Evolutionary conservation across 2,797 vertebrate species (phyloP), one percentile per base, ranked within the genome.

Genomic region (Bovichtus diacanthus): DNA sequence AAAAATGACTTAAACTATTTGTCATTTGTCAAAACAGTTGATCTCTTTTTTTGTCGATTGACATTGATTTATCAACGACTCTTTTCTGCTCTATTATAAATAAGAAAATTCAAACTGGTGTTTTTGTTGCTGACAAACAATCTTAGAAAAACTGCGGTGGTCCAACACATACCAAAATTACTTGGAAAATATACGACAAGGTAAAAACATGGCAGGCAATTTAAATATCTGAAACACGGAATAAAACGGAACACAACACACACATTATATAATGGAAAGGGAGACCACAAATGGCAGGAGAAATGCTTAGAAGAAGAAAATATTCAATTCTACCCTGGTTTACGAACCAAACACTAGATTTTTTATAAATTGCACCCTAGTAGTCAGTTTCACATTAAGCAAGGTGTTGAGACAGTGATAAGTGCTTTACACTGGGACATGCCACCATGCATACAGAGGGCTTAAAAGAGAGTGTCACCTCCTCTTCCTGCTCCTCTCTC

Each of bases 401-500:
- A 10, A 79, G 47, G 50, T 78, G 79, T 44, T 56, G 54, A 80
- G 46, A 78, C 62, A 50, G 69, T 65, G 50, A 75, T 71, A 3
- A 61, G 84, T 44, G 54, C 62, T 83, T 82, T 56, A 78, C 51
- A 74, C 34, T 19, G 39, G 50, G 54, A 74, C 85, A 90, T 88
- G 89, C 87, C 81, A 69, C 63, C 88, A 88, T 88, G 87, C 90
- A 89, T 41, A 87, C 50, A 85, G 50, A 90, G 75, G 68, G 82
- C 78, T 83, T 80, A 84, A 88, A 89, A 76, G 65, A 86, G 71
- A 90, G 84, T 67, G 83, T 94, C 94, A 94, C 97, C 98, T 99
- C 96, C 95, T 95, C 89, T 87, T 92, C 92, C 83, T 54, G 90
- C 88, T 93, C 90, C 78, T 87, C 83, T 79, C 86, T 82, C 36